Conservation (phyloP, 2,888 invertebrate genomes). For the Salticus scenicus region DNA sequence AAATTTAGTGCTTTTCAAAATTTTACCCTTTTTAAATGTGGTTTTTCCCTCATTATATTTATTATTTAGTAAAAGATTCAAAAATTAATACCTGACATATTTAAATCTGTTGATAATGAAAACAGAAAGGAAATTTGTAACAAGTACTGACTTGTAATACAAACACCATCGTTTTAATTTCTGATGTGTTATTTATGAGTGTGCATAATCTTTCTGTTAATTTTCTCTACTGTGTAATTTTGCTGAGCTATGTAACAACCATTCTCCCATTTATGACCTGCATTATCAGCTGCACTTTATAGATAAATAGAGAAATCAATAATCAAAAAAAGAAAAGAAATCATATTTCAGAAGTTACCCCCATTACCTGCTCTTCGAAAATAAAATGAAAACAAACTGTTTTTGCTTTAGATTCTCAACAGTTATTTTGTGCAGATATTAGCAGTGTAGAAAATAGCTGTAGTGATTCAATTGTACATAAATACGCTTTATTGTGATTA, state of each 20-base stretch:
- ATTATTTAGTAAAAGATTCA: not conserved
- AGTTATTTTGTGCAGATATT: slow-evolving; percentile 52
- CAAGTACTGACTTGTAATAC: too few relatives aligned
- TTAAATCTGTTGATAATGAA: too few relatives aligned
- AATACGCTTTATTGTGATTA: slow-evolving; percentile 55
- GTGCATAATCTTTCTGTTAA: too few relatives aligned
- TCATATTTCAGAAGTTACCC: slow-evolving; percentile 45
- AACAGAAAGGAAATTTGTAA: too few relatives aligned
- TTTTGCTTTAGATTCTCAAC: slow-evolving; percentile 32
- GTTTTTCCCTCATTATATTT: not conserved
- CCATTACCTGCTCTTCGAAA: too few relatives aligned
- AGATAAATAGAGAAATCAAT: slow-evolving; percentile 14
- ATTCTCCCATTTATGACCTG: slow-evolving; percentile 4
- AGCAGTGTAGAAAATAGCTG: slow-evolving; percentile 59
- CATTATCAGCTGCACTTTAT: slow-evolving; percentile 47
- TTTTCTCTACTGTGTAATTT: not conserved
- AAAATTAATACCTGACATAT: too few relatives aligned
- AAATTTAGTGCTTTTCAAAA: not conserved
- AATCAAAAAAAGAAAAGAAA: slow-evolving; percentile 18
- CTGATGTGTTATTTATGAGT: too few relatives aligned
- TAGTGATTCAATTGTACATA: slow-evolving; percentile 65
- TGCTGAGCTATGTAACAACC: not conserved
- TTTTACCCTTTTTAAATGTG: not conserved
- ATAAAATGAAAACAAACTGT: slow-evolving; percentile 31
- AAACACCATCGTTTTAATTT: too few relatives aligned